These are phyloP conservation scores for Drepanosiphum platanoidis DNA, from an alignment of 2,888 invertebrate genomes.

Conservation along the genomic window DNA sequence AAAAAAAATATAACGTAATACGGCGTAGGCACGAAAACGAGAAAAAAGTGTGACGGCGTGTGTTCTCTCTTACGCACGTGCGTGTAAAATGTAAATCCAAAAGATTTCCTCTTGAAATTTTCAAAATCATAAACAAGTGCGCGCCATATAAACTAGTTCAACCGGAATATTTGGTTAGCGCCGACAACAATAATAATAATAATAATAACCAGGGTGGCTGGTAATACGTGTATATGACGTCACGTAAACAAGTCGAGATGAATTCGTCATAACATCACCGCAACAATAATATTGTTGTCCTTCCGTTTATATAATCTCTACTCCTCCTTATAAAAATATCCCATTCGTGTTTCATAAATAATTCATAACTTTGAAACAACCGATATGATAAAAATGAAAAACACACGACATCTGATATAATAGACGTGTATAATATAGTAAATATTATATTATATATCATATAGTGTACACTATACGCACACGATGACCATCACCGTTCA, in stretches of 20 bases:
- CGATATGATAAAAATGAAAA: neutral
- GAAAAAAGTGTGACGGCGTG: neutral
- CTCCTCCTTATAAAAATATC: neutral
- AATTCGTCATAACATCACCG: slow-evolving; percentile 14
- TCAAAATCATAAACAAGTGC: slow-evolving; percentile 27
- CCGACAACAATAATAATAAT: neutral
- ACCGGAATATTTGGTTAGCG: slow-evolving; percentile 11
- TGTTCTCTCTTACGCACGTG: too few relatives aligned
- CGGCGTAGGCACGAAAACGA: neutral
- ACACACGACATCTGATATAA: neutral
- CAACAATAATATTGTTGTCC: slow-evolving; percentile 32
- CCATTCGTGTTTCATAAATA: neutral
- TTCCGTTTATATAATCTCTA: neutral
- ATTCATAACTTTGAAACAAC: neutral
- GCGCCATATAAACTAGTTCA: neutral
- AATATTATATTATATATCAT: neutral
- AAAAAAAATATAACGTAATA: neutral
- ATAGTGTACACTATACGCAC: neutral
- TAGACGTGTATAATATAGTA: neutral
- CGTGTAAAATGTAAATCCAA: neutral
- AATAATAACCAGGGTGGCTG: neutral
- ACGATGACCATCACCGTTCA: too few relatives aligned
- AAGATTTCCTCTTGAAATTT: neutral
- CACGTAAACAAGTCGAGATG: neutral
- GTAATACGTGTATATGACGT: neutral